Conservation (phyloP, 2,797 vertebrate genomes). For the Cottoperca gobio region DNA sequence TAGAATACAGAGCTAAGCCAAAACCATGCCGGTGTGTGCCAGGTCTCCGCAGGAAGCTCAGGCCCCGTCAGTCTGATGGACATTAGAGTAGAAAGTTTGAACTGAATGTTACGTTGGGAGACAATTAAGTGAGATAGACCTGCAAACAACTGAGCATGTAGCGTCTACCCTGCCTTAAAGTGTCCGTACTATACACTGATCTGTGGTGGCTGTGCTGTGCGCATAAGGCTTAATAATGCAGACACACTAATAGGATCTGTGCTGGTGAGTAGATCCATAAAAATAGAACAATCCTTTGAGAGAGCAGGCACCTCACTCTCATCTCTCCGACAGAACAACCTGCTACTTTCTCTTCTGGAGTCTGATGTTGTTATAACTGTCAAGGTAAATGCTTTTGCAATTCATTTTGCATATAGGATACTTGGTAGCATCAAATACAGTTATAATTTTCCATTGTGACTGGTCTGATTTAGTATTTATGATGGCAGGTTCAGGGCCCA, state of each 20-base stretch:
- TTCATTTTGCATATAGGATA: background rate
- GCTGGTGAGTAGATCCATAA: constrained; percentile 58
- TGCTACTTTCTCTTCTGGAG: constrained; percentile 39
- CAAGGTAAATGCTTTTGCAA: constrained; percentile 43
- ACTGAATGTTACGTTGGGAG: constrained; percentile 41
- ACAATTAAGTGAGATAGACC: constrained; percentile 39
- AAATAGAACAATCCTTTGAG: constrained; percentile 68
- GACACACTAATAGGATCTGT: constrained; percentile 73
- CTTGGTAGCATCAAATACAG: background rate
- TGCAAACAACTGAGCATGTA: constrained; percentile 32
- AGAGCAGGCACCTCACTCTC: constrained; percentile 26
- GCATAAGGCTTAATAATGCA: constrained; percentile 49
- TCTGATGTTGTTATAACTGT: constrained; percentile 20
- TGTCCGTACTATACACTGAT: constrained; percentile 11
- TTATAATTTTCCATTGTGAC: background rate
- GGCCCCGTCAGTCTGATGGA: constrained; percentile 59
- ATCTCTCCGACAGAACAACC: constrained; percentile 18
- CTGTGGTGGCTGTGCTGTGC: constrained; percentile 21
- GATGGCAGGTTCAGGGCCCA: background rate
- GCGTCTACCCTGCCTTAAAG: constrained; percentile 14
- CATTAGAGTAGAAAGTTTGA: constrained; percentile 59
- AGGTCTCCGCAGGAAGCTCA: constrained; percentile 61
- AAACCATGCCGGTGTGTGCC: constrained; percentile 43
- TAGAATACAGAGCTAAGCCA: constrained; percentile 34
- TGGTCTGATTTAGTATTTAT: background rate